Conservation (phyloP, 2,888 invertebrate species). For the Trachelus stipa region DNA sequence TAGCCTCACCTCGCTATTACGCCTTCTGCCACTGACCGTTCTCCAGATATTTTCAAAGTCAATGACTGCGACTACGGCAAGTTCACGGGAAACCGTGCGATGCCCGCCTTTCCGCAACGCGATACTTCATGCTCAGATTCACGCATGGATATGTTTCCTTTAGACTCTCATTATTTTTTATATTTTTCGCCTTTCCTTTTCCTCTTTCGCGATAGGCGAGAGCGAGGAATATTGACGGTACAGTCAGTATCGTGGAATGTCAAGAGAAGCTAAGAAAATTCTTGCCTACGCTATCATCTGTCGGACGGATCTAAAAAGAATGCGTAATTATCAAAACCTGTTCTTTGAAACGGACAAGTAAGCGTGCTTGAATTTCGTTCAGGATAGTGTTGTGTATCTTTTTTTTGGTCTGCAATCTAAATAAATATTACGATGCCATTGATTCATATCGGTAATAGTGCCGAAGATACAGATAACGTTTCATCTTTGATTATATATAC, state of each 20-base stretch:
- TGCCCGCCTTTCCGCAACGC: background rate
- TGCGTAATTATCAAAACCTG: background rate
- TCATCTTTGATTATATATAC: background rate
- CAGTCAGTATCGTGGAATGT: background rate
- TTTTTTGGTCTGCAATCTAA: background rate
- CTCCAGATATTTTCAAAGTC: slow-evolving; percentile 50
- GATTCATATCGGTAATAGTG: background rate
- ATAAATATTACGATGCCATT: background rate
- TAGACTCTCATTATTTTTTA: background rate
- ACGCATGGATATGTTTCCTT: background rate
- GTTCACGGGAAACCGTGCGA: slow-evolving; percentile 29
- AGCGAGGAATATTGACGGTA: background rate
- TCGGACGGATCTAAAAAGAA: background rate
- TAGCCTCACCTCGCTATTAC: slow-evolving; percentile 25
- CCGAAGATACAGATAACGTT: background rate
- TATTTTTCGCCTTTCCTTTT: background rate
- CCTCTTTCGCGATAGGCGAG: background rate
- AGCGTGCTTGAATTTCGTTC: background rate
- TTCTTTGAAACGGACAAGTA: background rate
- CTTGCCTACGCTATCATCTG: background rate
- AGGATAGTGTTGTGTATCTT: background rate
- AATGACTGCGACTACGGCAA: slow-evolving; percentile 42
- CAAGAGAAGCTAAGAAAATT: background rate
- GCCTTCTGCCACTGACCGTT: slow-evolving; percentile 43
- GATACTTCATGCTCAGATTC: background rate